Base-by-base conservation (phyloP, 2,797 vertebrate genomes). In the Nothura maculosa region DNA sequence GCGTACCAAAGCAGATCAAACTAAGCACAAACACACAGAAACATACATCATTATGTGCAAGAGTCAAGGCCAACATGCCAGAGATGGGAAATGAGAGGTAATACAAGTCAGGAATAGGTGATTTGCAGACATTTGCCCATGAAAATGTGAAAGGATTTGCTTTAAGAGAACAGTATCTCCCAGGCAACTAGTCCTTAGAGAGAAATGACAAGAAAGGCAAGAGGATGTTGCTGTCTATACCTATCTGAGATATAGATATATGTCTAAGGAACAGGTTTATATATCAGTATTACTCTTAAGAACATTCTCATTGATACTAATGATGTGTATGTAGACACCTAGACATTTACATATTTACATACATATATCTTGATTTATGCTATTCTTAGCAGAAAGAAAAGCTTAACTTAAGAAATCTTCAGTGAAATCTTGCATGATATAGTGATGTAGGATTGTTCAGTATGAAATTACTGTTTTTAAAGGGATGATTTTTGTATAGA, bases 361-460 rank as follows among this genome's bases (percentile, higher is more conserved):
- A 22, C 0, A 0, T 60, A 4, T 34, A 13, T 10, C 18, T 12
- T 50, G 12, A 42, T 63, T 70, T 47, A 52, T 55, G 17, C 9
- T 55, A 14, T 17, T 58, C 36, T 40, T 76, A 11, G 61, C 2
- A 48, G 9, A 81, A 48, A 19, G 19, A 55, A n/a, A 19, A 20
- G 17, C 54, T 54, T 54, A 18, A 54, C 9, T 55, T 55, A 17
- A 55, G 30, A 55, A 55, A n/a, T 55, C 30, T n/a, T n/a, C 28
- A 1, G 38, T 50, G 3, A 36, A 68, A n/a, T 42, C 6, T 48
- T 36, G 15, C 0, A 0, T 34, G 5, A 18, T 64, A 54, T 17
- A 67, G n/a, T 9, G 17, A 48, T 43, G 28, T 1, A 21, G 3
- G 6, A 85, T 42, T 54, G 4, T 38, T 89, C 64, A 12, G 2